Conservation (phyloP, 2,113 vertebrate genomes). For the Aegypius monachus region DNA sequence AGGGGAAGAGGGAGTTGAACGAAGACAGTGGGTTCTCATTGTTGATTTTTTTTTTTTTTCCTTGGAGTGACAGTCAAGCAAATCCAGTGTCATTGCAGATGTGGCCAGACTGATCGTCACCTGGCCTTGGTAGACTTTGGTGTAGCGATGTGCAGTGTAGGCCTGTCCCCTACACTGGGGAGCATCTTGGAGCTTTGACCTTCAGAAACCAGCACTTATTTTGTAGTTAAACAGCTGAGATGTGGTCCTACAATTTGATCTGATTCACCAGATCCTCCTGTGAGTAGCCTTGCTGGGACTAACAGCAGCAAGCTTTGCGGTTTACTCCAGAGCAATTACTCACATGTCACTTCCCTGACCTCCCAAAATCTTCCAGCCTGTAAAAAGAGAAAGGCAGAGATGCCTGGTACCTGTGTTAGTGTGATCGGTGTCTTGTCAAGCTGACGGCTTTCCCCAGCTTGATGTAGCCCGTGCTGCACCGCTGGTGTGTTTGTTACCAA, state of each 20-base stretch:
- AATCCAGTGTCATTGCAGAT: not conserved
- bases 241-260: not conserved
- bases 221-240: not conserved
- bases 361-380: not conserved
- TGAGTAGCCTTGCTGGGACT: not conserved
- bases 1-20: not conserved
- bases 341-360: not conserved
- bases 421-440: fast-evolving
- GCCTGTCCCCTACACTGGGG: not conserved
- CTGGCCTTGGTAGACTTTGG: not conserved
- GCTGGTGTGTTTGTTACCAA: not conserved
- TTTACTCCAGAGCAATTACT: not conserved
- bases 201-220: not conserved
- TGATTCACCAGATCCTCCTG: fast-evolving
- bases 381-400: not conserved
- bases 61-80: not conserved
- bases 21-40: not conserved
- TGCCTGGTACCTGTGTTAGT: fast-evolving
- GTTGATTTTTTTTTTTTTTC: not conserved
- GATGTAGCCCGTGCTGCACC: not conserved
- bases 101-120: not conserved
- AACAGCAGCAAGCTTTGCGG: not conserved
- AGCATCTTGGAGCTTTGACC: not conserved
- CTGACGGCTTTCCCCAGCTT: not conserved
- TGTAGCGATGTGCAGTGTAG: not conserved